Conservation (phyloP, 2,113 vertebrate genomes). For the Zootoca vivipara region DNA sequence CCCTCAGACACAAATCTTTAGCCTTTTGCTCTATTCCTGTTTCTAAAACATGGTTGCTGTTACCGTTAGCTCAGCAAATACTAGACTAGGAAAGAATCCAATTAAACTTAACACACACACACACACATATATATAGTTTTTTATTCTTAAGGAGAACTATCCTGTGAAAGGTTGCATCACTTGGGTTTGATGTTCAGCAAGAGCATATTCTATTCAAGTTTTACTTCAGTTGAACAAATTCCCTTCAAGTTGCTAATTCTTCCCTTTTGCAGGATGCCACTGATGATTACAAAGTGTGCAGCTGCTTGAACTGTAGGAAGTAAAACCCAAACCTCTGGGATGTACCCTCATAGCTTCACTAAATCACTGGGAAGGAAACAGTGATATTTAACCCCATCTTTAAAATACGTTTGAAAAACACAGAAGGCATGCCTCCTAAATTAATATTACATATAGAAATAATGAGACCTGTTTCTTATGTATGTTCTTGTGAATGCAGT, state of each 20-base stretch:
- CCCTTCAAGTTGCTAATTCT: not conserved
- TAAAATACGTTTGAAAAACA: not conserved
- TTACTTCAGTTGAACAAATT: not conserved
- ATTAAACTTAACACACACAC: not conserved
- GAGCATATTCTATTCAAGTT: not conserved
- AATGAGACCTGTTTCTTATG: not conserved
- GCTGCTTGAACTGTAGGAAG: not conserved
- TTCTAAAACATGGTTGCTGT: conserved; percentile 21
- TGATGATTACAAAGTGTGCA: not conserved
- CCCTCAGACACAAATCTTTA: not conserved
- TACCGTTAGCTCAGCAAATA: conserved; percentile 1
- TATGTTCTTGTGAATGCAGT: not conserved
- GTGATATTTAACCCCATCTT: not conserved
- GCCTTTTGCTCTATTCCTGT: conserved; percentile 3
- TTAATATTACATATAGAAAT: not conserved
- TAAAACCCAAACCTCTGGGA: not conserved
- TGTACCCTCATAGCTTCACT: not conserved
- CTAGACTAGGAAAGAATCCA: not conserved
- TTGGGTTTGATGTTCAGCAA: not conserved
- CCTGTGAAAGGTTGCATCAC: not conserved
- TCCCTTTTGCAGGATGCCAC: not conserved
- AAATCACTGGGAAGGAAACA: not conserved
- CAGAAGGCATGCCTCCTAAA: not conserved
- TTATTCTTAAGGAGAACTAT: not conserved
- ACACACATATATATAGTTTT: too few species aligned